A percentile compares a stretch with the other conserved stretches of the same genome.
Conservation (phyloP, 2,113 vertebrate species). For the Varanus komodoensis region DNA sequence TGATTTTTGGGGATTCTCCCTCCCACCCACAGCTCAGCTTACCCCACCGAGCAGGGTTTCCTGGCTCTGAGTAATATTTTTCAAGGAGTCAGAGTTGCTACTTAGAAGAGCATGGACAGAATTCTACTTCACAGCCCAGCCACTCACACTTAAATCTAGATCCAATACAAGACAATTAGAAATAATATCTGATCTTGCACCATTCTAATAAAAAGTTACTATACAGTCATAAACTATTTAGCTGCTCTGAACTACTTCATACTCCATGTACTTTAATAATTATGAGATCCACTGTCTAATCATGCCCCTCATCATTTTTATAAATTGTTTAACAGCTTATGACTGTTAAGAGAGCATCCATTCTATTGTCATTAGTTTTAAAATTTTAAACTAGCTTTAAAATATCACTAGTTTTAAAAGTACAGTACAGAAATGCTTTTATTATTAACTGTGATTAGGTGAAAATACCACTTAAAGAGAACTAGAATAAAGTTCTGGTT, state of each 20-base stretch:
- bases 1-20: too few relatives aligned
- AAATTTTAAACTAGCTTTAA: too few relatives aligned
- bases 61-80: too few relatives aligned
- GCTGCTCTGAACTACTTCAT: neutral
- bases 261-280: neutral
- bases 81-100: too few relatives aligned
- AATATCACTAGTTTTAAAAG: neutral
- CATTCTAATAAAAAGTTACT: neutral
- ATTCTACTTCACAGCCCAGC: too few relatives aligned
- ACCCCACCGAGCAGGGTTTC: too few relatives aligned
- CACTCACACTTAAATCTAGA: too few relatives aligned
- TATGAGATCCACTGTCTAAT: neutral
- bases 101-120: too few relatives aligned
- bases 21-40: too few relatives aligned
- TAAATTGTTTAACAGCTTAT: too few relatives aligned
- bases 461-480: neutral
- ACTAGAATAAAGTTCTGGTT: neutral
- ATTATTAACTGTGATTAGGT: neutral
- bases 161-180: neutral
- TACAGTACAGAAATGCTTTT: neutral
- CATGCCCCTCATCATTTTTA: too few relatives aligned
- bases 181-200: neutral
- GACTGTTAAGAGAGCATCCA: too few relatives aligned
- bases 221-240: neutral
- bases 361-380: neutral